Base-by-base conservation (phyloP, 2,797 vertebrate genomes). In the Anguilla anguilla region DNA sequence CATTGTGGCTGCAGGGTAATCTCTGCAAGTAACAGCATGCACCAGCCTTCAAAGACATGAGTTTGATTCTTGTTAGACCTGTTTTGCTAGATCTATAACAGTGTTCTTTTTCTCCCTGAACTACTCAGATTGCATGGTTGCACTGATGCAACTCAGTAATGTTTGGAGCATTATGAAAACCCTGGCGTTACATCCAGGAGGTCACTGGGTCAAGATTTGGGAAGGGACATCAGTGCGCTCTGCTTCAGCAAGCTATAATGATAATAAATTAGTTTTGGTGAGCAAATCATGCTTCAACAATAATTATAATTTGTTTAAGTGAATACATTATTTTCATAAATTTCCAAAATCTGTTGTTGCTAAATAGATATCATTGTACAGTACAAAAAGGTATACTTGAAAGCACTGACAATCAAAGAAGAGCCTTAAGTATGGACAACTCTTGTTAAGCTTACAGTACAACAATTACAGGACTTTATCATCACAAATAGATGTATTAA, bases 21-120 rank as follows among this genome's bases (percentile, higher is more conserved):
- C 86, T 77, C 55, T 89, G 88, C 95, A 92, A 89, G 95, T 93
- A 85, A 61, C 88, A 90, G 92, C 96, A 93, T 93, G 96, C 89
- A 84, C 72, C 39, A 25, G 15, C 89, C 86, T 89, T 90, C 39
- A 84, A 86, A 91, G 88, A 87, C 86, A 51, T 25, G 19, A 86
- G 87, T 89, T 91, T 88, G 83, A 83, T 93, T 93, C 95, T 92
- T 77, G 96, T 92, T 91, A 64, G 86, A 89, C 96, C 0, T 88
- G 96, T 96, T 95, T 89, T 86, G 92, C 92, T 86, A 93, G 94
- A 91, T 94, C 92, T 89, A 86, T 91, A 91, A 88, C 59, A 72
- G 69, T 61, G 69, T 46, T 79, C 83, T 25, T 57, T 53, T 72
- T 69, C 67, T 85, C 61, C 69, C 31, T 57, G 83, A 31, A 77